A percentile compares a stretch with the other conserved stretches of the same genome.
Conservation (phyloP, 2,888 invertebrate genomes). For the Galerucella pusilla region DNA sequence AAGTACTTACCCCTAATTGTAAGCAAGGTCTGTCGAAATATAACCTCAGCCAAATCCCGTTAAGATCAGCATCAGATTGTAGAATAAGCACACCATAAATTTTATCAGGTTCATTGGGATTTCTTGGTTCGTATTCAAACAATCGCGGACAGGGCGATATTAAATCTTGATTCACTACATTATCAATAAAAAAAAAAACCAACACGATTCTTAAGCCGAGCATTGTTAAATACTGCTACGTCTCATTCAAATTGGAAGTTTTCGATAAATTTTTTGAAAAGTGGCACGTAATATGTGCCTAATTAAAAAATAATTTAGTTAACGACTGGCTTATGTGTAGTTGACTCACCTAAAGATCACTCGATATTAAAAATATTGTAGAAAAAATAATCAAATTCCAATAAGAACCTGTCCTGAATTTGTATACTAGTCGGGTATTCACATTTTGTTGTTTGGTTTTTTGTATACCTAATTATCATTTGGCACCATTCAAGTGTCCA, state of each 20-base stretch:
- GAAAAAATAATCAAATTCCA: background rate
- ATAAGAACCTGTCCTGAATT: background rate
- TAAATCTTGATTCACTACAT: constrained; percentile 42
- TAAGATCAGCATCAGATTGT: constrained; percentile 68
- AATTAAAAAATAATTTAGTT: too few species aligned
- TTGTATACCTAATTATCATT: background rate
- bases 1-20: constrained; percentile 51
- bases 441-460: background rate
- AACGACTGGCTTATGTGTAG: too few species aligned
- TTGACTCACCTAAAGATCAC: too few species aligned
- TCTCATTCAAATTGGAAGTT: background rate
- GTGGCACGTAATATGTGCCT: too few species aligned
- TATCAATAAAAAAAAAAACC: constrained; percentile 17
- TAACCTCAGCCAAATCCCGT: constrained; percentile 71
- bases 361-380: too few species aligned
- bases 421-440: too few species aligned
- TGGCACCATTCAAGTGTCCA: background rate
- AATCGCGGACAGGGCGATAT: constrained; percentile 70
- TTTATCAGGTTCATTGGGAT: constrained; percentile 68
- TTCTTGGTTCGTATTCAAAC: constrained; percentile 69
- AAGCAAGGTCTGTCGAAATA: constrained; percentile 63
- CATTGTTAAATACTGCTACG: background rate
- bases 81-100: constrained; percentile 73
- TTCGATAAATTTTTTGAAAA: background rate
- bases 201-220: constrained; percentile 4